Evolutionary conservation across 2,888 invertebrate species (phyloP).

Genomic region (Coleophora deauratella): DNA sequence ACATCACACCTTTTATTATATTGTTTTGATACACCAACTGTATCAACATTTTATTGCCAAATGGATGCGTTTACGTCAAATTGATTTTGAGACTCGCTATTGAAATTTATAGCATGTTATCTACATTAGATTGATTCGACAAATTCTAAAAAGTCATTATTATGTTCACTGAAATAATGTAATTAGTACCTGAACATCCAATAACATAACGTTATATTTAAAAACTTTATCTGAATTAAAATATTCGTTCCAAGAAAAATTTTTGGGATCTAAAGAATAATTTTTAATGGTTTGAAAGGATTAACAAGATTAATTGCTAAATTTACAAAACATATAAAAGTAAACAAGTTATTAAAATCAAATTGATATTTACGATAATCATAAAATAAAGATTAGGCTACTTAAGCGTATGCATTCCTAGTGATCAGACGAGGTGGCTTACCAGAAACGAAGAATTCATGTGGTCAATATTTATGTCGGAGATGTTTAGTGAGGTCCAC

Average conservation of each 20-base stretch:
- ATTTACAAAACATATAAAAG: conserved; percentile 34
- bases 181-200: no score
- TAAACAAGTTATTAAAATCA: conserved; percentile 69
- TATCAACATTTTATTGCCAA: no score
- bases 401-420: conserved; percentile 41
- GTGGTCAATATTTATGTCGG: conserved; percentile 51
- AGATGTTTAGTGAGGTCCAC: conserved; percentile 44
- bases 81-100: no score
- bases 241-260: conserved; percentile 18
- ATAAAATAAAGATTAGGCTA: conserved; percentile 64
- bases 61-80: no score
- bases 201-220: conserved; percentile 15
- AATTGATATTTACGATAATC: conserved; percentile 64
- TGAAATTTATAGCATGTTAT: no score
- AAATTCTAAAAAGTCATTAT: conserved; percentile 13
- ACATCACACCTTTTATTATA: no score
- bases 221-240: conserved; percentile 9
- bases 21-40: no score
- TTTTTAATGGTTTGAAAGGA: conserved; percentile 34
- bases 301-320: conserved; percentile 49
- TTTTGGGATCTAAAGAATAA: conserved; percentile 34
- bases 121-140: no score
- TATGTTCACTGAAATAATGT: conserved; percentile 15
- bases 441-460: conserved; percentile 47
- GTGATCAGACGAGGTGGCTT: conserved; percentile 36